Base-by-base conservation (phyloP, 1,140 invertebrate species). In the Hypsibius dujardini region DNA sequence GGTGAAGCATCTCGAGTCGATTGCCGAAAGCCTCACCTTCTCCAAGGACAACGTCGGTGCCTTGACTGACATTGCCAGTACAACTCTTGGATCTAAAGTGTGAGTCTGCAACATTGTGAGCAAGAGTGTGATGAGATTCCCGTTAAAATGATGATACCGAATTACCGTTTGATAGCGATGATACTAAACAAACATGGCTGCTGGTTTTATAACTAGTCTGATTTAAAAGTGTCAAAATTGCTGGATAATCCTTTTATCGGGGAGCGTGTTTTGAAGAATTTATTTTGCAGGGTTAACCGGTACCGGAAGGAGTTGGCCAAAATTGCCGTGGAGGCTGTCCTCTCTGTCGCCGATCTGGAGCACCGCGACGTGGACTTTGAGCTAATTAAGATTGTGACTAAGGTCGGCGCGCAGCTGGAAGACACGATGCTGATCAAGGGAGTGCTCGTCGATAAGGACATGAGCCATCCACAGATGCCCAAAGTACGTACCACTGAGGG, bases 401-500 rank as follows among this genome's bases (percentile, higher is more conserved):
- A 98, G 84, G 92, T 96, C 46, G 96, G 96, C 71, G 95, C 95
- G 2, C 86, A 88, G 73, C 85, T 99, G 78, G 96, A 99, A 82
- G 96, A 99, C 79, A 94, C 95, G 0, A 87, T 94, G 83, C 81
- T 99, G 47, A 92, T 99, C 14, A 90, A 88, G 75, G 96, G 96
- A 72, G 96, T 99, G 1, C 87, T 99, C 73, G 86, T 99, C 40
- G 95, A 99, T 78, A 99, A 99, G 82, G 95, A 96, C 73, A 92
- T 99, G 83, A 95, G 91, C 75, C 96, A 99, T 84, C 92, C 96
- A 70, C 96, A 99, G 82, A 99, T 99, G 96, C 95, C 95, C 1
- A 98, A 90, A 84, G 88, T 89, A 78, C 76, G n/a, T n/a, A n/a
- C n/a, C n/a, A n/a, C n/a, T n/a, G n/a, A n/a, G n/a, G n/a, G n/a